These are phyloP conservation scores for Epinephelus fuscoguttatus DNA, from an alignment of 2,113 vertebrate genomes.

Conservation along the genomic window DNA sequence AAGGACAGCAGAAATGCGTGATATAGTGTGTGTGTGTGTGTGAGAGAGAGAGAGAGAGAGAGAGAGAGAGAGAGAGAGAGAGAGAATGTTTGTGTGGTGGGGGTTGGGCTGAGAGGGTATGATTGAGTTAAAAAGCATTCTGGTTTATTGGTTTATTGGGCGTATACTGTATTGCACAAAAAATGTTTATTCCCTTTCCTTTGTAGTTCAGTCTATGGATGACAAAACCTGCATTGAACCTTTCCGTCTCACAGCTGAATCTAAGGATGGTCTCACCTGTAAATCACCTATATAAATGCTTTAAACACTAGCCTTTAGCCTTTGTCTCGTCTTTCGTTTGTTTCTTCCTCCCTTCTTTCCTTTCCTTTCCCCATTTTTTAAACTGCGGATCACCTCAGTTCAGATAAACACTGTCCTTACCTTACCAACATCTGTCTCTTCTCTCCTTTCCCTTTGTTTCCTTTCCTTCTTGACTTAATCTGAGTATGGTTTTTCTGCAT, in stretches of 20 bases:
- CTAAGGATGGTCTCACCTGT: background rate
- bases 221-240: background rate
- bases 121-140: slow-evolving; percentile 29
- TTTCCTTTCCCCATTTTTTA: background rate
- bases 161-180: background rate
- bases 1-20: slow-evolving; percentile 29
- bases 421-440: background rate
- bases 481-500: background rate
- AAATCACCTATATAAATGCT: background rate
- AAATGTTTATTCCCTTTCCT: background rate
- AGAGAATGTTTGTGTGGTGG: slow-evolving; percentile 15
- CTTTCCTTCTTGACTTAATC: background rate
- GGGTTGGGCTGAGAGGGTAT: background rate
- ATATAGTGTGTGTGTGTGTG: slow-evolving; percentile 31
- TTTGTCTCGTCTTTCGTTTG: background rate
- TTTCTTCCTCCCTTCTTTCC: background rate
- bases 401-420: background rate
- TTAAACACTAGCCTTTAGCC: background rate
- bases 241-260: background rate
- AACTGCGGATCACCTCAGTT: background rate
- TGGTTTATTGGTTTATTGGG: background rate
- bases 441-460: background rate
- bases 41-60: background rate
- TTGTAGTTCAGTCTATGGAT: background rate
- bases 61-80: background rate